Evolutionary conservation across 2,797 vertebrate genomes (phyloP), one percentile per base, ranked within the genome.

Genomic region (Hirundo rustica): DNA sequence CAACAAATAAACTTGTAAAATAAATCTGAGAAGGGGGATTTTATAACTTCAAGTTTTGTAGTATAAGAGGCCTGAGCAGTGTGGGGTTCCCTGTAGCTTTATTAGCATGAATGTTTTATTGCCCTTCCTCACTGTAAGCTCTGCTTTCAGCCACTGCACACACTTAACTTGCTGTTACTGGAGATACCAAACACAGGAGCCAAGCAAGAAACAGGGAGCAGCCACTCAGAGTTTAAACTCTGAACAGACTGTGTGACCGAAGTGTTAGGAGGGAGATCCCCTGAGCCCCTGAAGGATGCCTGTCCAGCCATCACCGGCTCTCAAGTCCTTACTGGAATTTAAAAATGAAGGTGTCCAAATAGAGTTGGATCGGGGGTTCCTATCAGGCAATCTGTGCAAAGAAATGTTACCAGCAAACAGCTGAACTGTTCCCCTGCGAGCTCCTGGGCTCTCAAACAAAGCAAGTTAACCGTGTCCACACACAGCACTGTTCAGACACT

Each of bases 1-100:
- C 83, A 96, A 93, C 77, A 91, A 95, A 93, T 88, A 74, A 96
- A 98, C 93, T 95, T 82, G 57, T 96, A 90, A 73, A 78, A 85
- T 71, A 95, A 77, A 94, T 84, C 44, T 57, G 91, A 94, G 45
- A 85, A 92, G 76, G 87, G 92, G 92, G 88, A 84, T 94, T 95
- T 95, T 87, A 42, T 94, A 95, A 95, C 80, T 93, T 84, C 74
- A 64, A 86, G 68, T 97, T 96, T 97, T 95, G 78, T 93, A 91
- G 62, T 96, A 1, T 58, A 45, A 92, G 68, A 75, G 44, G 65
- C 90, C 65, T 70, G 48, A 88, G 77, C 68, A 88, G 67, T 30
- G 68, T 55, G 34, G 60, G 44, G 26, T 66, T 93, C 51, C 61
- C 68, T 10, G 3, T 44, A 36, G 47, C 76, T 81, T 82, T 5